phyloP scores from a whole-genome alignment of 53 echinoderm and acorn worm genomes.

The Hippasteria phrygiana region DNA sequence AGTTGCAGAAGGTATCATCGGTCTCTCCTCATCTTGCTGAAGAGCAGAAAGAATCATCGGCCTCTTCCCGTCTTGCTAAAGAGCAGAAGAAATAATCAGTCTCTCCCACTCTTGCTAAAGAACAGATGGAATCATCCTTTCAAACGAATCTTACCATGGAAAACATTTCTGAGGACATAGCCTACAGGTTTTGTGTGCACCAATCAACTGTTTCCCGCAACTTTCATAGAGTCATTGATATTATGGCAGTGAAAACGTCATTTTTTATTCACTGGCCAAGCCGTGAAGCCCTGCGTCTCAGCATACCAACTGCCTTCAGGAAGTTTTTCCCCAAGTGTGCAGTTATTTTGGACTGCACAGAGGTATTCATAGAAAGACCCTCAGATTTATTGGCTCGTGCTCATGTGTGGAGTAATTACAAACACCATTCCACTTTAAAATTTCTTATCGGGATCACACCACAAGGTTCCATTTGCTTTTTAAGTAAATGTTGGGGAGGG shows the following conservation, averaged over 20 bases:
- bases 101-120: neutral
- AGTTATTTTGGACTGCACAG: conserved; percentile 5
- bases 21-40: too few relatives aligned
- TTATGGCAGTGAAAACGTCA: neutral
- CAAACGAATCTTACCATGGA: conserved; percentile 6
- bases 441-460: conserved; percentile 66
- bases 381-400: conserved; percentile 40
- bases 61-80: too few relatives aligned
- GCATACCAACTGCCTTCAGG: neutral
- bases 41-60: too few relatives aligned
- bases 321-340: neutral
- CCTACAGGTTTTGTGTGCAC: conserved; percentile 4
- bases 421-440: conserved; percentile 59
- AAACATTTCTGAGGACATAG: neutral
- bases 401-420: conserved; percentile 37
- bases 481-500: conserved; percentile 55
- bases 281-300: neutral
- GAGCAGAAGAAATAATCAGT: too few relatives aligned
- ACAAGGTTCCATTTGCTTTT: conserved; percentile 41
- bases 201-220: neutral
- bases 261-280: conserved; percentile 6
- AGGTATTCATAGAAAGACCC: conserved; percentile 35
- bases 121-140: neutral
- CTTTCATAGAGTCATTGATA: neutral
- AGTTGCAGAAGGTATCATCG: too few relatives aligned